phyloP scores from a whole-genome alignment of 2,888 invertebrate species.

The Sarcophaga carnaria region DNA sequence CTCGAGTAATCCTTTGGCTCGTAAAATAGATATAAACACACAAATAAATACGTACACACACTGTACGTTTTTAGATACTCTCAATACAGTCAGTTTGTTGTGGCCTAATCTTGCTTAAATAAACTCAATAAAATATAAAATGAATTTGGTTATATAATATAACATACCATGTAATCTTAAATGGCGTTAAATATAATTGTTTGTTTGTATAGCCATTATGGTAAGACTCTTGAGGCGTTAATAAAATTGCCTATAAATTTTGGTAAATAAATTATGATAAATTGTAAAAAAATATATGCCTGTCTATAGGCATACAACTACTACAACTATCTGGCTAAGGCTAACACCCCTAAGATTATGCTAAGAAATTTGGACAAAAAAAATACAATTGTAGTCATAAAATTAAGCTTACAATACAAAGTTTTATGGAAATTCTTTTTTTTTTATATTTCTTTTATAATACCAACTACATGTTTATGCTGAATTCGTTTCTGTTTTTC shows the following conservation, averaged over 20 bases:
- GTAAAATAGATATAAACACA: slow-evolving; percentile 45
- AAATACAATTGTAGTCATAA: slow-evolving; percentile 29
- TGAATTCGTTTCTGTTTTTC: slow-evolving; percentile 25
- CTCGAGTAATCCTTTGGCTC: slow-evolving; percentile 11
- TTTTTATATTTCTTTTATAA: not conserved
- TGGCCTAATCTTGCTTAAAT: slow-evolving; percentile 28
- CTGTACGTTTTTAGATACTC: not conserved
- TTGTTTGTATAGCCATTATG: slow-evolving; percentile 30
- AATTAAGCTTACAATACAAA: slow-evolving; percentile 59
- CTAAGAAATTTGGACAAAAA: not conserved
- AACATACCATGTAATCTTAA: slow-evolving; percentile 35
- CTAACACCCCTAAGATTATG: not conserved
- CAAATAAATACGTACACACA: not conserved
- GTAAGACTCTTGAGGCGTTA: slow-evolving; percentile 11
- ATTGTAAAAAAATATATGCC: slow-evolving; percentile 50
- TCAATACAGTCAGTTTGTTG: slow-evolving; percentile 4
- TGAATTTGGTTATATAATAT: slow-evolving; percentile 12
- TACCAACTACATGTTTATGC: slow-evolving; percentile 17
- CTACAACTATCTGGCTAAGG: not conserved
- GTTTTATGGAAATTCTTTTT: slow-evolving; percentile 51
- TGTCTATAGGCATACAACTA: not conserved
- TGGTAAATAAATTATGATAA: slow-evolving; percentile 53
- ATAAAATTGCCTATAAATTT: slow-evolving; percentile 41
- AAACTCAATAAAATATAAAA: not conserved
- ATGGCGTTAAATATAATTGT: slow-evolving; percentile 69